Conservation (phyloP, 2,888 invertebrate genomes). For the Caenorhabditis japonica region DNA sequence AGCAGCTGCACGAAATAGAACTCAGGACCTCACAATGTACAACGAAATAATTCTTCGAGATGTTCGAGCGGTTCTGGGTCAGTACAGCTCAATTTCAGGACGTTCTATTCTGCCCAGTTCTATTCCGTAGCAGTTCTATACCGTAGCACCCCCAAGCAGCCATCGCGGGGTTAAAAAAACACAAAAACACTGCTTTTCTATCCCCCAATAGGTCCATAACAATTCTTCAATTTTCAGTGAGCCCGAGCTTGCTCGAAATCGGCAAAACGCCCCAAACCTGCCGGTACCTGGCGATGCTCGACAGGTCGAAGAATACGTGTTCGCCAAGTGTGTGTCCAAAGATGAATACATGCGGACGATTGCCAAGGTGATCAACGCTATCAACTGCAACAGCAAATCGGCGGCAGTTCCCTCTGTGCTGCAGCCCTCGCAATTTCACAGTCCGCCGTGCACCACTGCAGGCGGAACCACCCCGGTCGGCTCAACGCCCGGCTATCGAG, state of each 20-base stretch:
- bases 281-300: constrained; percentile 76
- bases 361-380: constrained; percentile 76
- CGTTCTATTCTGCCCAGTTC: too few relatives aligned
- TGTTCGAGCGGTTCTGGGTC: too few relatives aligned
- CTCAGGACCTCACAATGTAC: too few relatives aligned
- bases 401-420: constrained; percentile 74
- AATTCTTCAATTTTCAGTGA: constrained; percentile 68
- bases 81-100: too few relatives aligned
- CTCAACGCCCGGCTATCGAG: constrained; percentile 50
- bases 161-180: too few relatives aligned
- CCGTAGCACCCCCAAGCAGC: too few relatives aligned
- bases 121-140: too few relatives aligned
- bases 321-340: constrained; percentile 76
- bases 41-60: too few relatives aligned
- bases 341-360: constrained; percentile 77
- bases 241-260: constrained; percentile 76
- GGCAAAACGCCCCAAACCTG: constrained; percentile 76
- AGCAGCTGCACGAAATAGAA: too few relatives aligned
- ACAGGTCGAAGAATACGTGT: constrained; percentile 77
- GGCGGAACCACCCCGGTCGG: constrained; percentile 36
- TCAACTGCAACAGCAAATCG: constrained; percentile 76
- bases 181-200: too few relatives aligned
- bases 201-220: too few relatives aligned
- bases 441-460: constrained; percentile 52
- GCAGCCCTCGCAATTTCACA: constrained; percentile 63